Evolutionary conservation across 1,140 invertebrate genomes (phyloP).

Genomic region (Vanessa tameamea): DNA sequence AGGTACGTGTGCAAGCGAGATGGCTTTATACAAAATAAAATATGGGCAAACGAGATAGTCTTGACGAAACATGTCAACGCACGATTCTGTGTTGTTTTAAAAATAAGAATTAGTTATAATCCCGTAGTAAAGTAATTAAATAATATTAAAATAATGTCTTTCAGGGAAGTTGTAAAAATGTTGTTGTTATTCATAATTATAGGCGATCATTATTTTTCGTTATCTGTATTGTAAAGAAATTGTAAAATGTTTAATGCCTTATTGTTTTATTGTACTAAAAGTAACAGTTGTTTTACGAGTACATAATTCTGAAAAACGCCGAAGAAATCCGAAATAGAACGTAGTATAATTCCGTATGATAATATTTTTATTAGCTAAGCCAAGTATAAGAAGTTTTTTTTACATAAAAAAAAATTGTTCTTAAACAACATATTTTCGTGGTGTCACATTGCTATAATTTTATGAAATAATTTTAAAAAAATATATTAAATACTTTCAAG

Average conservation of each 20-base stretch:
- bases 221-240: background rate
- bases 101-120: background rate
- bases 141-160: background rate
- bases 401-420: too few relatives aligned
- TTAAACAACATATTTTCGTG: too few relatives aligned
- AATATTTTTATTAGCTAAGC: too few relatives aligned
- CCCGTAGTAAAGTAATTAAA: background rate
- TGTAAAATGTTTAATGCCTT: background rate
- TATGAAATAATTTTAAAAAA: too few relatives aligned
- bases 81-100: conserved; percentile 1
- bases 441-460: too few relatives aligned
- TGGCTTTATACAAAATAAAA: background rate
- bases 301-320: too few relatives aligned
- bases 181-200: conserved; percentile 8
- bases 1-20: conserved; percentile 14
- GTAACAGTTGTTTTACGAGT: too few relatives aligned
- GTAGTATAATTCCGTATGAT: too few relatives aligned
- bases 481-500: too few relatives aligned
- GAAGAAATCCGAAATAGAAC: too few relatives aligned
- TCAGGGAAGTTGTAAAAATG: background rate
- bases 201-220: background rate
- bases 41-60: background rate
- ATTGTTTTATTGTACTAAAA: too few relatives aligned
- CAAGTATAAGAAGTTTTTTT: too few relatives aligned
- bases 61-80: background rate